These are phyloP conservation scores for Lathronympha strigana DNA, from an alignment of 2,888 invertebrate species.

Conservation along the genomic window DNA sequence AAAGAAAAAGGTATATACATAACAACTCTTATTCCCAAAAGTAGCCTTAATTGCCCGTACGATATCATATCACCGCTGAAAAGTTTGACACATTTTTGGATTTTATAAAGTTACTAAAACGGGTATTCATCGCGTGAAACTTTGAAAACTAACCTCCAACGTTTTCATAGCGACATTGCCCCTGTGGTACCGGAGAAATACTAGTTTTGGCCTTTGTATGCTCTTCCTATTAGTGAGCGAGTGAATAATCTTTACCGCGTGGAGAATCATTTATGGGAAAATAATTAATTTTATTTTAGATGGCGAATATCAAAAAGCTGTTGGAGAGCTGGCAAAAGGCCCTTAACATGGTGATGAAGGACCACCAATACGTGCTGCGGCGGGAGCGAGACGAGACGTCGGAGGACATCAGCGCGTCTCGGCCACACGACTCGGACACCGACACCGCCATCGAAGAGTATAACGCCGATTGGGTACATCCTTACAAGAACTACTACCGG, in stretches of 20 bases:
- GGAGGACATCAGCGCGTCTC: conserved; percentile 70
- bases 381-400: conserved; percentile 57
- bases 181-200: too few species aligned
- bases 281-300: conserved; percentile 53
- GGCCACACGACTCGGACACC: conserved; percentile 63
- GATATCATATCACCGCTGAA: too few species aligned
- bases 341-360: conserved; percentile 67
- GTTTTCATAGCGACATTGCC: too few species aligned
- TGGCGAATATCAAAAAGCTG: conserved; percentile 68
- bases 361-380: conserved; percentile 46
- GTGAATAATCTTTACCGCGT: too few species aligned
- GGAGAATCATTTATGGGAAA: neutral
- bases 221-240: too few species aligned
- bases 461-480: conserved; percentile 56
- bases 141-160: too few species aligned
- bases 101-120: too few species aligned
- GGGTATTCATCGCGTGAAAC: too few species aligned
- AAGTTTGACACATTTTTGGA: too few species aligned
- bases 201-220: too few species aligned
- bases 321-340: conserved; percentile 75
- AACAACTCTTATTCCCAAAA: neutral
- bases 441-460: conserved; percentile 68
- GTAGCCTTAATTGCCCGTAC: too few species aligned
- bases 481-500: conserved; percentile 59
- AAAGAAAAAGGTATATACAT: conserved; percentile 71